Base-by-base conservation (phyloP, 53 echinoderm and acorn worm genomes). In the Antedon mediterranea region DNA sequence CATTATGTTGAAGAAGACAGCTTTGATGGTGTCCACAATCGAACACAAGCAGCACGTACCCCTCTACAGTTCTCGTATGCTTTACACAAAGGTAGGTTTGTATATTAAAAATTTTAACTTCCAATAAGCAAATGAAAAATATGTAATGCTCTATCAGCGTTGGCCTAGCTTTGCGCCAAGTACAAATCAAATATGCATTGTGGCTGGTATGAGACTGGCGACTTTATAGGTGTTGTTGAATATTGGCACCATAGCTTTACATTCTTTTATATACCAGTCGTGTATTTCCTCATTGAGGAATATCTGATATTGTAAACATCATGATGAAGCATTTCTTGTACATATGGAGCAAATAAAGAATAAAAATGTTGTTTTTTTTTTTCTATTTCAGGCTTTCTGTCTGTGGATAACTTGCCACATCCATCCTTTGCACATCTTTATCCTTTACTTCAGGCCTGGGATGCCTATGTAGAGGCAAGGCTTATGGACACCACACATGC, bases 361-460 rank as follows among this genome's bases (percentile, higher is more conserved):
- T 6, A 37, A 37, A 37, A 37, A 37, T 37, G 11, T 75, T 32
- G 3, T 30, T 79, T 44, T 33, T 33, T 82, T 32, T 29, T 1
- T 29, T 80, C n/a, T n/a, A n/a, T n/a, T n/a, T n/a, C n/a, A 95
- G 97, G 92, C 73, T 75, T 87, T 14, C 73, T 89, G 29, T 80
- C 84, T 28, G 41, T 87, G 0, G 97, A 97, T 30, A 81, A 83
- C 28, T 73, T 97, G 11, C 92, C 92, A 26, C 85, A 92, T 29
- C 92, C 91, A 34, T 76, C 84, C 0, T 72, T 97, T 29, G 86
- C 84, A 31, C 97, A 97, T 73, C 44, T 97, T 9, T 87, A 74
- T 43, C 88, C 90, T 30, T 87, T 92, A 80, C 88, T 97, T 71
- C 71, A 78, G 3, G 75, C 85, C 6, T 83, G 84, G 77, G 85